phyloP scores from a whole-genome alignment of 30 jellyfish, hydroid and myxozoan genomes.

The Aurelia aurita region DNA sequence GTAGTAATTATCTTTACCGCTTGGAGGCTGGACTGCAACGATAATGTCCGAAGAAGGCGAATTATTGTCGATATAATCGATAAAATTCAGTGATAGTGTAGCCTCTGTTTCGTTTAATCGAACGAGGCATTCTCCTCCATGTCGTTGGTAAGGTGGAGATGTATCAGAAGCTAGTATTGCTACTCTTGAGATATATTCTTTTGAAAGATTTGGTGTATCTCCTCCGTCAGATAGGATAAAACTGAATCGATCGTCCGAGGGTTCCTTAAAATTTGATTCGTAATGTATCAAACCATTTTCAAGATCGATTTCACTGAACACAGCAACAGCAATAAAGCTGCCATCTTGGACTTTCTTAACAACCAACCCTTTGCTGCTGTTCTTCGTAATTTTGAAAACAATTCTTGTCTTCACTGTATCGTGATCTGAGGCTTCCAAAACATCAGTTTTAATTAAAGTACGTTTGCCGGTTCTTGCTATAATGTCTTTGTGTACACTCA shows the following conservation, averaged over 20 bases:
- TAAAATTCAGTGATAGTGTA: constrained; percentile 39
- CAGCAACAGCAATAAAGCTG: constrained; percentile 1
- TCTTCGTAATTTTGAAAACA: constrained; percentile 2
- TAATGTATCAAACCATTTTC: constrained; percentile 42
- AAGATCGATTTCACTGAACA: constrained; percentile 52
- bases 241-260: constrained; percentile 14
- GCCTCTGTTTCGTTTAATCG: constrained; percentile 57
- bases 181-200: constrained; percentile 27
- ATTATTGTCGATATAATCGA: constrained; percentile 34
- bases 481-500: constrained; percentile 45
- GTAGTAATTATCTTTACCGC: not conserved
- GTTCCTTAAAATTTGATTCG: constrained; percentile 25
- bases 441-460: constrained; percentile 10
- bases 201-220: constrained; percentile 41
- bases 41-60: constrained; percentile 60
- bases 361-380: constrained; percentile 37
- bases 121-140: constrained; percentile 59
- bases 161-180: constrained; percentile 46
- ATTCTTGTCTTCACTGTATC: constrained; percentile 32
- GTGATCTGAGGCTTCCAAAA: constrained; percentile 57
- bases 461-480: constrained; percentile 31
- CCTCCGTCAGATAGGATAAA: constrained; percentile 62
- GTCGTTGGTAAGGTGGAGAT: constrained; percentile 39
- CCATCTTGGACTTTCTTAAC: constrained; percentile 1
- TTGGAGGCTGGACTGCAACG: not conserved